Percentiles rank a stretch among this genome's conserved stretches.
These are phyloP conservation scores for Spodoptera frugiperda DNA, from an alignment of 1,140 invertebrate species.

Conservation along the genomic window DNA sequence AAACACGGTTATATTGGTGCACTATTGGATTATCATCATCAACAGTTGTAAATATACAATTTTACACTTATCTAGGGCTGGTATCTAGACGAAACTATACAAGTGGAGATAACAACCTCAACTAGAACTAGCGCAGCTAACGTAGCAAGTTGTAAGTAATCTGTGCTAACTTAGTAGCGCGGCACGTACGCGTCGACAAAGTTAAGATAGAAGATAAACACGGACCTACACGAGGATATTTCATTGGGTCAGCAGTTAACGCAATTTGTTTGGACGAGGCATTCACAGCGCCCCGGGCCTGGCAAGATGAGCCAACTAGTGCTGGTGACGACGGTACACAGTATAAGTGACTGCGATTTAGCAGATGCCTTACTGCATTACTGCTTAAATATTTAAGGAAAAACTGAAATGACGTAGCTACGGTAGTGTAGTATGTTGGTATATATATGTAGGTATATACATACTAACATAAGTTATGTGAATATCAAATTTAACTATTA, in stretches of 20 bases:
- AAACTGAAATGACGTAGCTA: too few species aligned
- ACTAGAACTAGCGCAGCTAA: conserved; percentile 2
- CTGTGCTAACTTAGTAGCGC: conserved; percentile 17
- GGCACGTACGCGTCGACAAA: conserved; percentile 27
- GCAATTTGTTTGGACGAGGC: conserved; percentile 63
- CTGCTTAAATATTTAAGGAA: not conserved
- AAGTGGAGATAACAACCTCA: not conserved
- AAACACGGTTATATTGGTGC: too few species aligned
- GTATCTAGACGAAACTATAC: too few species aligned
- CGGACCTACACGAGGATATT: conserved; percentile 51
- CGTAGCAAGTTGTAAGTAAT: conserved; percentile 21
- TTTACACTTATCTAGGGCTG: too few species aligned
- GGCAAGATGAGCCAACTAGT: conserved; percentile 58
- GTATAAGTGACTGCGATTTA: not conserved
- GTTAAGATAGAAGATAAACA: conserved; percentile 37
- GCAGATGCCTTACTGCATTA: too few species aligned
- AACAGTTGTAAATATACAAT: too few species aligned
- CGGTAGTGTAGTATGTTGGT: too few species aligned
- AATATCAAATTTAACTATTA: too few species aligned
- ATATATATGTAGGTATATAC: too few species aligned
- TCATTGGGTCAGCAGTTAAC: conserved; percentile 58
- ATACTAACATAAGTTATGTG: too few species aligned
- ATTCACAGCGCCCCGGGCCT: conserved; percentile 51
- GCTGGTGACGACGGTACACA: not conserved
- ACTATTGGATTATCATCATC: too few species aligned